Evolutionary conservation across 2,113 vertebrate genomes (phyloP).

Genomic region (Seriola quinqueradiata): DNA sequence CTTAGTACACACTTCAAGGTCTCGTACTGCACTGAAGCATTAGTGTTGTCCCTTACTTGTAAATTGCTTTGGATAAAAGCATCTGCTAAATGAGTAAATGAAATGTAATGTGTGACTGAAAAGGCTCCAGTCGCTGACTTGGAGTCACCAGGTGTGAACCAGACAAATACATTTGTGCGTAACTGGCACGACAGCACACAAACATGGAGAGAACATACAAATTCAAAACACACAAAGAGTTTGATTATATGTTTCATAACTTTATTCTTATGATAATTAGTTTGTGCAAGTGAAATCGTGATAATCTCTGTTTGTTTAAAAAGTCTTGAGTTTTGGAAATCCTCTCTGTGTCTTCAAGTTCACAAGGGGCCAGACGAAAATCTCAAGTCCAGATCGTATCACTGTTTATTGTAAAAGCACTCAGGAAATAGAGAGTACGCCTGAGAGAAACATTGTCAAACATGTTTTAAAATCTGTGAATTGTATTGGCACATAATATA

Average conservation of each 20-base stretch:
- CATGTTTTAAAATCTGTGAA: slow-evolving; percentile 23
- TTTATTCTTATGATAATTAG: background rate
- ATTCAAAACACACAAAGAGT: background rate
- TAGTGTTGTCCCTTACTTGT: too few species aligned
- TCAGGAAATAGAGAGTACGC: background rate
- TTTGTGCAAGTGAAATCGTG: background rate
- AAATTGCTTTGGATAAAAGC: too few species aligned
- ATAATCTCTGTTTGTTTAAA: background rate
- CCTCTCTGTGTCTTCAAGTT: background rate
- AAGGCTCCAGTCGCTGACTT: background rate
- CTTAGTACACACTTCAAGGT: too few species aligned
- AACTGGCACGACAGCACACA: slow-evolving; percentile 3
- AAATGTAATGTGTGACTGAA: background rate
- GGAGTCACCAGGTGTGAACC: background rate
- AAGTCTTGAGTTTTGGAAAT: background rate
- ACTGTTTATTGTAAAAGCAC: background rate
- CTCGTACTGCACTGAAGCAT: too few species aligned
- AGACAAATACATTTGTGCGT: background rate
- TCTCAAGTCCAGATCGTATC: background rate
- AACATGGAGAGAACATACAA: background rate
- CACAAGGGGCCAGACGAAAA: background rate
- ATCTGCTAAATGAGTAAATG: too few species aligned
- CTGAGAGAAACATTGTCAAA: background rate
- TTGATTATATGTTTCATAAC: background rate
- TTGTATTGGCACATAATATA: background rate